Conservation (phyloP, 2,797 vertebrate genomes). For the Sebastes reedi region DNA sequence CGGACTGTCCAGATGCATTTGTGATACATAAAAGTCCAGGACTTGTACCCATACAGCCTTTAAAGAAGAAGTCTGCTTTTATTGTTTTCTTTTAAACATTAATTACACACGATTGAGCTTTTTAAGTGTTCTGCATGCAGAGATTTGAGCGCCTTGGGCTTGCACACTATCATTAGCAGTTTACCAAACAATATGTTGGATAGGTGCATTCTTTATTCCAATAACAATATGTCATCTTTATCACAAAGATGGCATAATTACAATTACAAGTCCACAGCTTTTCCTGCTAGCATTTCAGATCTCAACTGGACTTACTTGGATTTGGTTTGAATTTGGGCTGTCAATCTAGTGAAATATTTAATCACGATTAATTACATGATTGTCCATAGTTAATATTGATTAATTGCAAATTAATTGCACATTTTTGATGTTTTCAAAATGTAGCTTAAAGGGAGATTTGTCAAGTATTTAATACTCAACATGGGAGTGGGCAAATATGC, state of each 20-base stretch:
- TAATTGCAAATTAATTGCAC: too few relatives aligned
- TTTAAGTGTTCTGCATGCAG: neutral
- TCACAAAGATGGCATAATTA: neutral
- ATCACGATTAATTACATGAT: too few relatives aligned
- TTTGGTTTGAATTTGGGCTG: neutral
- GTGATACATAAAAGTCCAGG: neutral
- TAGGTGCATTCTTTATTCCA: neutral
- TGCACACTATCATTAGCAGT: neutral
- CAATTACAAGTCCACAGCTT: neutral
- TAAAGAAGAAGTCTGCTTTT: neutral
- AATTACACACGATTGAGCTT: neutral
- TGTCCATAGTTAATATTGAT: too few relatives aligned
- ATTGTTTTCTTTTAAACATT: neutral
- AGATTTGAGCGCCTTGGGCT: neutral
- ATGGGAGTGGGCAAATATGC: too few relatives aligned
- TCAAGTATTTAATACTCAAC: too few relatives aligned
- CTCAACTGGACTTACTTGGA: neutral
- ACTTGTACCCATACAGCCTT: neutral
- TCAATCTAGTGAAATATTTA: too few relatives aligned
- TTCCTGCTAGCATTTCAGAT: neutral
- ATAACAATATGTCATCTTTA: neutral
- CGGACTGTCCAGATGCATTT: slow-evolving; percentile 19
- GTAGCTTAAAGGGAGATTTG: too few relatives aligned
- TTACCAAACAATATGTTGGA: neutral
- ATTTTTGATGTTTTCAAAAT: too few relatives aligned